phyloP scores from a whole-genome alignment of 2,113 vertebrate species.

The Urocitellus parryii region DNA sequence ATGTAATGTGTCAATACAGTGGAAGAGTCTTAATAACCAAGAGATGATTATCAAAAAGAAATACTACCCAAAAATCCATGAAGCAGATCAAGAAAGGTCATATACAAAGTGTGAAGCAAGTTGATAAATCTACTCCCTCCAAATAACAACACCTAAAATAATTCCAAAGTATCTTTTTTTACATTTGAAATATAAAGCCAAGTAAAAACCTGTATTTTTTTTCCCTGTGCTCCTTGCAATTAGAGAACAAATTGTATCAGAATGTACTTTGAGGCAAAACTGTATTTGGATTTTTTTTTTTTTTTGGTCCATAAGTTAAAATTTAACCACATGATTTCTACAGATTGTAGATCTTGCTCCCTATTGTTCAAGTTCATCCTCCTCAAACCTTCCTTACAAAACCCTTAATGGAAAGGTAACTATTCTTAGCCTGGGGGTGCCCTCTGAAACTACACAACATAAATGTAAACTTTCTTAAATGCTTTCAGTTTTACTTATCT shows the following conservation, averaged over 20 bases:
- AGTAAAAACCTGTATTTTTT: slow-evolving; percentile 21
- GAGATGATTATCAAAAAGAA: slow-evolving; percentile 50
- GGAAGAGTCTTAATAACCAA: background rate
- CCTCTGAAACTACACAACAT: background rate
- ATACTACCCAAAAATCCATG: background rate
- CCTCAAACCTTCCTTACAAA: slow-evolving; percentile 27
- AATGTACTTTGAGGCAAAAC: slow-evolving; percentile 33
- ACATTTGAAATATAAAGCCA: slow-evolving; percentile 45
- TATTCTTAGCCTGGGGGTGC: background rate
- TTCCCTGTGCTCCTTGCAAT: background rate
- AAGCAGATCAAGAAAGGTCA: background rate
- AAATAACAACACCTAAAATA: slow-evolving; percentile 25
- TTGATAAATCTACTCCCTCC: background rate
- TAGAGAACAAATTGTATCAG: background rate
- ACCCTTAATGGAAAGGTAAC: background rate
- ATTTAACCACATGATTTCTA: background rate
- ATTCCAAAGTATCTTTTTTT: slow-evolving; percentile 46
- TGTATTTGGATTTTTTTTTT: slow-evolving; percentile 9
- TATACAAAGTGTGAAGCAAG: background rate
- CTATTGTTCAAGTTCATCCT: background rate
- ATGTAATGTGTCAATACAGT: background rate
- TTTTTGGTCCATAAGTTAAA: background rate
- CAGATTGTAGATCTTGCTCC: background rate
- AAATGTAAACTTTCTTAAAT: background rate
- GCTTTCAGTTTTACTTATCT: background rate